Evolutionary conservation across 2,113 vertebrate species (phyloP), one percentile per base, ranked within the genome.

Genomic region (Plecturocebus donacophilus): DNA sequence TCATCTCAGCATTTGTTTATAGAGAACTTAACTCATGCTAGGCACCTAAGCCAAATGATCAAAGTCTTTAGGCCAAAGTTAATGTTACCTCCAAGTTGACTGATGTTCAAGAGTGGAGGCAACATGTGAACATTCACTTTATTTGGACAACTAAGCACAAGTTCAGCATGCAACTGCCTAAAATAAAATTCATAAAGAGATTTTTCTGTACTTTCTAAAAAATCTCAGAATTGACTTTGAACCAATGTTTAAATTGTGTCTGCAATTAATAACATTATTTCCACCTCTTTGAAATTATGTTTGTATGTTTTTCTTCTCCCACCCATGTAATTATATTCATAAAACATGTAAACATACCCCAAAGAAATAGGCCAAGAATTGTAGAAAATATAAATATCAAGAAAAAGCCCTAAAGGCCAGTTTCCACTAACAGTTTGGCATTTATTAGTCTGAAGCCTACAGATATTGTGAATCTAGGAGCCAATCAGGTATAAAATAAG

Each of bases 211-310:
- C 1, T 42, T 90, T 77, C 42, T 73, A 75, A 95, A 94, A 94
- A 90, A 4, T 30, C 8, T 94, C 68, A 73, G 54, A 6, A 64
- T 23, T 90, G 35, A 94, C n/a, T 64, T 64, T 64, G 10, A 96
- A 40, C 13, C 38, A 70, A 21, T 71, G 49, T 93, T 93, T 64
- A 91, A 85, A 91, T 49, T 82, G 16, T 76, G 68, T 85, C 77
- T 97, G 11, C 30, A 95, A 86, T 52, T 71, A 91, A 23, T 68
- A 93, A 61, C 17, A 90, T 82, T 81, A 91, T 68, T 20, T 71
- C 21, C 3, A 95, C 3, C 3, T 71, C n/a, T 82, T 82, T 11
- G 91, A 17, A 90, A 87, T 58, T 71, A 70, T 66, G 56, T 89
- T 68, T 52, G 23, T 66, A 76, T 58, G 56, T 86, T 76, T 61